Evolutionary conservation across 2,797 vertebrate species (phyloP).

Genomic region (Diglossa cyanea): DNA sequence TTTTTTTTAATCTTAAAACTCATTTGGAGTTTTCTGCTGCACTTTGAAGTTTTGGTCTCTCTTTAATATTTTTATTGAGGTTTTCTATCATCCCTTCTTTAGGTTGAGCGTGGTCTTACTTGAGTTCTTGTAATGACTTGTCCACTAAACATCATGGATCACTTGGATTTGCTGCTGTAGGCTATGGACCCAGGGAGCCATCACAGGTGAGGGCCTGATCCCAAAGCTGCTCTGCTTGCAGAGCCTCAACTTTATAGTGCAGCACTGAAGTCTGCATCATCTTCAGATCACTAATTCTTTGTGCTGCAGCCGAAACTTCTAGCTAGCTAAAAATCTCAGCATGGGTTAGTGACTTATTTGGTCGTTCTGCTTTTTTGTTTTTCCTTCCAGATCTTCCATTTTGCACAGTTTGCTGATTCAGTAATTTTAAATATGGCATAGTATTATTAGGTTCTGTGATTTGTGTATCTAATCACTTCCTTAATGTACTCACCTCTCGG

Average conservation of each 20-base stretch:
- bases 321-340: neutral
- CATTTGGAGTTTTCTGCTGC: neutral
- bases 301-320: neutral
- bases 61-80: neutral
- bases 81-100: neutral
- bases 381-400: neutral
- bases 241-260: neutral
- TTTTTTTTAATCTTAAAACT: neutral
- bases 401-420: neutral
- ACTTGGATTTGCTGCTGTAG: neutral
- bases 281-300: conserved; percentile 4
- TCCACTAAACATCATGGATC: rapidly evolving
- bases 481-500: neutral
- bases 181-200: neutral
- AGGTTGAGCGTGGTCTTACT: neutral
- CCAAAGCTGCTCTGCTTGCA: neutral
- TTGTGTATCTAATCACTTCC: neutral
- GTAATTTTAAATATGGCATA: neutral
- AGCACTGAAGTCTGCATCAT: neutral
- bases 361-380: neutral
- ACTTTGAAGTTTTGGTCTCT: neutral
- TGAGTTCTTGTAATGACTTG: neutral
- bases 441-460: neutral
- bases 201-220: neutral
- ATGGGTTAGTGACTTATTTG: neutral